Percentiles rank a stretch among this genome's conserved stretches.
These are phyloP conservation scores for Campoplex nolae DNA, from an alignment of 2,888 invertebrate species.

Conservation along the genomic window DNA sequence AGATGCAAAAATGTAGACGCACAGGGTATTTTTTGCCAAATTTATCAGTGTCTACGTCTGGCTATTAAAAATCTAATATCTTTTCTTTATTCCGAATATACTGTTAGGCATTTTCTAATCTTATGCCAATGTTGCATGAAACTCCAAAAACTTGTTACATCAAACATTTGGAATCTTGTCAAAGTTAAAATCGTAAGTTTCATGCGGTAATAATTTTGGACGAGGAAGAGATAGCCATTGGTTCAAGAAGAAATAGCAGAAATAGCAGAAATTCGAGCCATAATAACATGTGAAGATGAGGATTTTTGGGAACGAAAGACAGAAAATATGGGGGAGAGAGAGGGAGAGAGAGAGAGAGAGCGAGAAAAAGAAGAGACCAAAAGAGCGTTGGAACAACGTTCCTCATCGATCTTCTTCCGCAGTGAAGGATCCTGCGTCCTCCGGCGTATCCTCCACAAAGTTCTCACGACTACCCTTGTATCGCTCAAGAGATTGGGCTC, in stretches of 20 bases:
- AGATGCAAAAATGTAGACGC: slow-evolving; percentile 57
- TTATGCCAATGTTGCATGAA: too few species aligned
- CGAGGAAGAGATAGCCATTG: background rate
- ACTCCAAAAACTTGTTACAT: background rate
- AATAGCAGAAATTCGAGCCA: too few species aligned
- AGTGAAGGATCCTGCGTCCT: slow-evolving; percentile 26
- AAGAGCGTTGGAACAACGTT: slow-evolving; percentile 59
- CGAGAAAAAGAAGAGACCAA: slow-evolving; percentile 33
- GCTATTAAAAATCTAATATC: background rate
- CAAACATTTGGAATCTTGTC: too few species aligned
- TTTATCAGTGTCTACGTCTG: background rate
- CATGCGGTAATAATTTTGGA: background rate
- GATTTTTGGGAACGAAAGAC: slow-evolving; percentile 23
- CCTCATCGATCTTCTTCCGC: slow-evolving; percentile 70
- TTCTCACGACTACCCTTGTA: slow-evolving; percentile 50
- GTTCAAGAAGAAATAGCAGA: background rate
- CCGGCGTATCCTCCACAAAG: slow-evolving; percentile 7
- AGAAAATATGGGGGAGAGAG: slow-evolving; percentile 37
- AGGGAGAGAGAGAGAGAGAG: background rate
- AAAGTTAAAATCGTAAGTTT: too few species aligned
- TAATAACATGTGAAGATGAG: background rate
- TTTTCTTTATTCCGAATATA: background rate
- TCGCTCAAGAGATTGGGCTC: slow-evolving; percentile 24
- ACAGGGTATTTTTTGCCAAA: slow-evolving; percentile 24
- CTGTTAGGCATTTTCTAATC: background rate